phyloP scores from a whole-genome alignment of 2,797 vertebrate species.

The Channallabes apus region DNA sequence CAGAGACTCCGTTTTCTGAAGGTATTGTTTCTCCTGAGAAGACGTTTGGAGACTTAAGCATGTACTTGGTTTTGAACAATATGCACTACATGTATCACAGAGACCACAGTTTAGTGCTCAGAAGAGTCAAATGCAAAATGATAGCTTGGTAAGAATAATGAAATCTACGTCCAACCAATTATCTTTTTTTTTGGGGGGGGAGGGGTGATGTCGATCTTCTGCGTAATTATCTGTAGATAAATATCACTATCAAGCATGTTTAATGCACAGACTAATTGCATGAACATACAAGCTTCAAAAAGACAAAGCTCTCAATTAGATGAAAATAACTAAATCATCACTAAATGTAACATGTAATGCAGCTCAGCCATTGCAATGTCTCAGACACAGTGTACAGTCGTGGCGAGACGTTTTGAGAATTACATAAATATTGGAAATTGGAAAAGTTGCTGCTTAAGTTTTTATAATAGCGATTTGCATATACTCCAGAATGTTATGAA shows the following conservation, averaged over 20 bases:
- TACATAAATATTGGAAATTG: too few relatives aligned
- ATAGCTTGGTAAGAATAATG: neutral
- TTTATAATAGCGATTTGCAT: too few relatives aligned
- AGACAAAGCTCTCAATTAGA: neutral
- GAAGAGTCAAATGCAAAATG: neutral
- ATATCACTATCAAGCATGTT: neutral
- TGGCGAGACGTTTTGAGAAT: too few relatives aligned
- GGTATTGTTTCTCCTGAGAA: constrained; percentile 69
- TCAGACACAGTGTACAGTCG: too few relatives aligned
- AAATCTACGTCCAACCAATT: neutral
- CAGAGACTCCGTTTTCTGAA: constrained; percentile 74
- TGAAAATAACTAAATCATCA: neutral
- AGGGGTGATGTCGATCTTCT: too few relatives aligned
- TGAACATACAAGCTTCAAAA: neutral
- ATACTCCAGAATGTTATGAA: too few relatives aligned
- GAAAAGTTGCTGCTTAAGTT: too few relatives aligned
- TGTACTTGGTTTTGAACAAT: neutral
- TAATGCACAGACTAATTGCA: neutral
- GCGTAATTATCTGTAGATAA: neutral
- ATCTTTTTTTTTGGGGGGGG: too few relatives aligned
- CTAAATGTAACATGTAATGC: neutral
- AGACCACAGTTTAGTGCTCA: neutral
- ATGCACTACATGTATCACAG: neutral
- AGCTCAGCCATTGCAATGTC: neutral
- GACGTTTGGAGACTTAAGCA: neutral